These are phyloP conservation scores for Morone chrysops DNA, from an alignment of 2,113 vertebrate species.

Conservation along the genomic window DNA sequence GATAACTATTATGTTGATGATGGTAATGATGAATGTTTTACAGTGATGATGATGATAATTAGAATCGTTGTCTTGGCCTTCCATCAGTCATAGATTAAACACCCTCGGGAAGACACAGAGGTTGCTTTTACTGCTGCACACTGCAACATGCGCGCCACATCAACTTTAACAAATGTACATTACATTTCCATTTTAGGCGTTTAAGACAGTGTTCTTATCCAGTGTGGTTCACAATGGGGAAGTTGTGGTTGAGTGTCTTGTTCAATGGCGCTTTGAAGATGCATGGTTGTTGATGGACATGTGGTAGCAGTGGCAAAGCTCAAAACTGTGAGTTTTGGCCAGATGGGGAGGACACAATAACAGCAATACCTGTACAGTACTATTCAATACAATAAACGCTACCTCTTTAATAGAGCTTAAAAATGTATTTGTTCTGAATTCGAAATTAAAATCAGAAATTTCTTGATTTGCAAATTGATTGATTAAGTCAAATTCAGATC, in stretches of 20 bases:
- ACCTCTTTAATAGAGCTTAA: neutral
- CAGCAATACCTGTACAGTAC: neutral
- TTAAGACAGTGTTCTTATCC: slow-evolving; percentile 40
- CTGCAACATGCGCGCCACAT: slow-evolving; percentile 37
- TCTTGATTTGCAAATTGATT: too few relatives aligned
- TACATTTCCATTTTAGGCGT: slow-evolving; percentile 59
- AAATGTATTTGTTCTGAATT: neutral
- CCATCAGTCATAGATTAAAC: slow-evolving; percentile 73
- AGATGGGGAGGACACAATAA: neutral
- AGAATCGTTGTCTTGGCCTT: slow-evolving; percentile 61
- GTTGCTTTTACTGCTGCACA: slow-evolving; percentile 26
- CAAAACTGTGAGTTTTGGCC: neutral
- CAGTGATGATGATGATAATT: slow-evolving; percentile 76
- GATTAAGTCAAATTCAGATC: too few relatives aligned
- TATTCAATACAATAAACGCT: neutral
- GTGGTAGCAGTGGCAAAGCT: neutral
- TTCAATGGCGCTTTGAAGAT: slow-evolving; percentile 40
- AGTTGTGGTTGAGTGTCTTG: slow-evolving; percentile 17
- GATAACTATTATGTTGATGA: slow-evolving; percentile 70
- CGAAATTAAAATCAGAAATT: too few relatives aligned
- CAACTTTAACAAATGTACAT: slow-evolving; percentile 54
- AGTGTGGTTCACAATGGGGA: slow-evolving; percentile 16
- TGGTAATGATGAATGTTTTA: slow-evolving; percentile 77
- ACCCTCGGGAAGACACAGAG: slow-evolving; percentile 42
- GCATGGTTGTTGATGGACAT: slow-evolving; percentile 20